Conservation (phyloP, 1,140 invertebrate genomes). For the Diorhabda carinulata region DNA sequence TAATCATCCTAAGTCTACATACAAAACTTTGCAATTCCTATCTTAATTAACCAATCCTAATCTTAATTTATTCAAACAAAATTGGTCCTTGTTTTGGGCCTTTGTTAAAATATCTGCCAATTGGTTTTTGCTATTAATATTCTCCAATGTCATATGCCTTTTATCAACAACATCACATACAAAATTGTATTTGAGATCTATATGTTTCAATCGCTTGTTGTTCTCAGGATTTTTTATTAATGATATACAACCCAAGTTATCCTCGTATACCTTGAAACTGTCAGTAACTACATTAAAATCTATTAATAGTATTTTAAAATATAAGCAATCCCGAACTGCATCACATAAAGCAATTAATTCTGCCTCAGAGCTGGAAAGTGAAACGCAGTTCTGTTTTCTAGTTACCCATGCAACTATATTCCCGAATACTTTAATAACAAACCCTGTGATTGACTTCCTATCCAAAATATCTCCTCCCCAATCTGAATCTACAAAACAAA, state of each 20-base stretch:
- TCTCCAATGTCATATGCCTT: neutral
- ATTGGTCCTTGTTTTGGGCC: neutral
- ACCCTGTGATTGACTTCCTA: slow-evolving; percentile 6
- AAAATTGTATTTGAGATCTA: slow-evolving; percentile 6
- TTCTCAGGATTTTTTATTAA: neutral
- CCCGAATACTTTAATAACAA: slow-evolving; percentile 1
- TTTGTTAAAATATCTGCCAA: neutral
- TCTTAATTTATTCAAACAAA: neutral
- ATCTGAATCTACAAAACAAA: slow-evolving; percentile 8
- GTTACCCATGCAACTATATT: slow-evolving; percentile 2
- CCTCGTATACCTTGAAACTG: neutral
- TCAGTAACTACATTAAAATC: neutral
- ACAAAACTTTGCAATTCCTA: neutral
- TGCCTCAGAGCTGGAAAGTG: neutral
- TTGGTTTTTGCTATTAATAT: no score
- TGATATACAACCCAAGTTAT: neutral
- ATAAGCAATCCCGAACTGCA: neutral
- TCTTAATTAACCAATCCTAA: neutral
- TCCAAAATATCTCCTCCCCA: slow-evolving; percentile 7
- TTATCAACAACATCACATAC: slow-evolving; percentile 3
- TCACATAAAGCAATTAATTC: neutral
- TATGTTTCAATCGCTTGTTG: neutral
- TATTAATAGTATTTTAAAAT: neutral
- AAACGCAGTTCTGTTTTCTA: slow-evolving; percentile 1
- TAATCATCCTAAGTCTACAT: neutral